These are phyloP conservation scores for Gyrodactylus salaris DNA, from an alignment of 1,140 invertebrate species.

Conservation along the genomic window DNA sequence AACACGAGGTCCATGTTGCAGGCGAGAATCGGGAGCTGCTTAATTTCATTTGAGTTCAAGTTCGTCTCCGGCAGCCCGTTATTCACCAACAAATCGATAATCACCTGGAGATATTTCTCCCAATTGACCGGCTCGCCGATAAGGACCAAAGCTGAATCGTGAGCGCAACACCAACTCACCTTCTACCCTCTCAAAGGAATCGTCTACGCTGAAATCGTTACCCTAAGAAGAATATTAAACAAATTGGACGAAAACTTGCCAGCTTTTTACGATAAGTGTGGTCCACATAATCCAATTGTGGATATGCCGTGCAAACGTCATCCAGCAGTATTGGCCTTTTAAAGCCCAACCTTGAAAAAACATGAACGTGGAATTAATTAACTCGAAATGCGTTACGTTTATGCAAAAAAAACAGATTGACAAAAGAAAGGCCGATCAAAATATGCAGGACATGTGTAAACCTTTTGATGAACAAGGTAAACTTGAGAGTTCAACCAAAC, in stretches of 20 bases:
- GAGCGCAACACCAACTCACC: too few relatives aligned
- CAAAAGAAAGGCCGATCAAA: too few relatives aligned
- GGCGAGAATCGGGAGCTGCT: slow-evolving; percentile 30
- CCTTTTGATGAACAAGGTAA: too few relatives aligned
- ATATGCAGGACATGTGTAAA: too few relatives aligned
- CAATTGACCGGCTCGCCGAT: slow-evolving; percentile 31
- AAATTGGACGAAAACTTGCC: slow-evolving; percentile 10
- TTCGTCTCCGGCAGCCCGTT: slow-evolving; percentile 20
- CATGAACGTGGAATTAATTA: background rate
- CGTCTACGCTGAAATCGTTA: background rate
- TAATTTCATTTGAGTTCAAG: slow-evolving; percentile 8
- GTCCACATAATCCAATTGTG: slow-evolving; percentile 34
- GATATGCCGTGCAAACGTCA: slow-evolving; percentile 28
- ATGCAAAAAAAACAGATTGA: too few relatives aligned
- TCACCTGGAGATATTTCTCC: slow-evolving; percentile 26
- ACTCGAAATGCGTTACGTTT: too few relatives aligned
- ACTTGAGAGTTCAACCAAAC: too few relatives aligned
- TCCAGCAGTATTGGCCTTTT: slow-evolving; percentile 29
- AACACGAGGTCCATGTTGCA: slow-evolving; percentile 36
- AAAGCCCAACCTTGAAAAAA: slow-evolving; percentile 28
- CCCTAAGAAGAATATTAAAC: background rate
- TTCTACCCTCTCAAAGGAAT: slow-evolving; percentile 7
- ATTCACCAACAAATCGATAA: slow-evolving; percentile 15
- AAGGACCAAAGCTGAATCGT: slow-evolving; percentile 27
- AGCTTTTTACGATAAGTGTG: slow-evolving; percentile 24